Conservation (phyloP, 2,888 invertebrate species). For the Silvanus unidentatus region DNA sequence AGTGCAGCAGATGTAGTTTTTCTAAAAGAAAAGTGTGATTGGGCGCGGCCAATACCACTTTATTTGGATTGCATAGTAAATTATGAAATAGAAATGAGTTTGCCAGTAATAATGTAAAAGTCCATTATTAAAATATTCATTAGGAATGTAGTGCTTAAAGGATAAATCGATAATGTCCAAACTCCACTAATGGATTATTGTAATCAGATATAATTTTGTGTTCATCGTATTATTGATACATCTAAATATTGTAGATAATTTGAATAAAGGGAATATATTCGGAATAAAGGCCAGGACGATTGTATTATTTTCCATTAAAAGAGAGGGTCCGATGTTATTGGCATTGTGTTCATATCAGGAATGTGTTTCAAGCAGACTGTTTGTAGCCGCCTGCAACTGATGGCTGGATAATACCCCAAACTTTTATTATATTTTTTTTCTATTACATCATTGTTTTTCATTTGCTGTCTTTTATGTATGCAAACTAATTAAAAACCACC, state of each 20-base stretch:
- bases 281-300: conserved; percentile 9
- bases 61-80: no score
- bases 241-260: conserved; percentile 2
- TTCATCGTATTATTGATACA: neutral
- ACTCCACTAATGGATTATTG: conserved; percentile 2
- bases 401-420: conserved; percentile 40
- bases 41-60: no score
- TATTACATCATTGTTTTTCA: conserved; percentile 36
- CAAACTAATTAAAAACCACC: neutral
- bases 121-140: conserved; percentile 2
- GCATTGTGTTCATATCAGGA: conserved; percentile 40
- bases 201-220: conserved; percentile 1
- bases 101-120: neutral
- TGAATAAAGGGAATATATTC: conserved; percentile 8
- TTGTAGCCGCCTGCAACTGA: conserved; percentile 39
- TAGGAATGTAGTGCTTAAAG: neutral
- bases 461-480: conserved; percentile 20
- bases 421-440: conserved; percentile 38
- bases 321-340: conserved; percentile 39
- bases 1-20: no score
- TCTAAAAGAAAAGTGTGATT: no score
- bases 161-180: conserved; percentile 1
- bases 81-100: no score
- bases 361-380: conserved; percentile 26
- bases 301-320: conserved; percentile 28